Evolutionary conservation across 1,140 invertebrate species (phyloP), one percentile per base, ranked within the genome.

Genomic region (Holotrichia oblita): DNA sequence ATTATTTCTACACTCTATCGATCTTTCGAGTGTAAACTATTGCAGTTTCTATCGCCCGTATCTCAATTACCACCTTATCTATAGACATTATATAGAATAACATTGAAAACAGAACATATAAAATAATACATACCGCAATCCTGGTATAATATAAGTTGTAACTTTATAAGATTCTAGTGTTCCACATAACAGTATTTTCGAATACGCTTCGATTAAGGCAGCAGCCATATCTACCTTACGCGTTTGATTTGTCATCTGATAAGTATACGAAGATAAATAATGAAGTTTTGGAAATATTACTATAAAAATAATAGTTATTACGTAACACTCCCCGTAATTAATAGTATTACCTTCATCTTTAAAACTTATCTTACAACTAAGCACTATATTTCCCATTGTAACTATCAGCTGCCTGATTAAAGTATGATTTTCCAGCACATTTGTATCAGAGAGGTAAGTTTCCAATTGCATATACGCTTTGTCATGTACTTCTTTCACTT

Each of bases 381-480:
- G 86, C 24, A 89, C 88, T 64, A 91, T 88, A 69, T 86, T 83
- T 1, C 89, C 88, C 41, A 91, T 83, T 4, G 90, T 89, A 7
- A 87, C 85, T 10, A 91, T 87, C 7, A 91, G 81, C 59, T 90
- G 87, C 64, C 89, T 81, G 4, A 88, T 83, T 44, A 90, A 83
- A 41, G 83, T 81, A 77, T 87, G 83, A 76, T 88, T 87, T 22
- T 87, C 89, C 64, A 86, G 83, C 59, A 89, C 88, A 6, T 86
- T 78, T 4, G 88, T 80, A 80, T 93, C 91, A 81, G 89, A 88
- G 61, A 91, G 84, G 55, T 93, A 92, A 3, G 89, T 91, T 86
- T 93, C 92, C n/a, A 94, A 85, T 82, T 94, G 93, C 85, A 94
- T 89, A 82, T 92, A 91, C 41, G 91, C 91, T 86, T 94, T 93